Conservation (phyloP, 2,113 vertebrate species). For the Corythoichthys haematopterus region DNA sequence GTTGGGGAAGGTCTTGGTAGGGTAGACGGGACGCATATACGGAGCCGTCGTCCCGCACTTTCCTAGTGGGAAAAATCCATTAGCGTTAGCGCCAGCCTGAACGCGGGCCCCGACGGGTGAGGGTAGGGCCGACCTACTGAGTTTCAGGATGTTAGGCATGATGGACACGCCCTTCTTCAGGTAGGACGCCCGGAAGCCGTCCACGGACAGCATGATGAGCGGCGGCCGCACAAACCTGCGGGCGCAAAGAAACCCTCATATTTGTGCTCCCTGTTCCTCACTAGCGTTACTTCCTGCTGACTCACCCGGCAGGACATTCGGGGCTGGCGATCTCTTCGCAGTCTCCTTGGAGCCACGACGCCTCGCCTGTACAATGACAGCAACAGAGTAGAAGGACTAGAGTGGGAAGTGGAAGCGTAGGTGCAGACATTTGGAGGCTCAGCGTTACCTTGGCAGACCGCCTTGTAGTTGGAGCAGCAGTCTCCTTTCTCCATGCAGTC, state of each 20-base stretch:
- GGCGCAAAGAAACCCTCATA: not conserved
- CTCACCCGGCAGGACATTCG: constrained; percentile 92
- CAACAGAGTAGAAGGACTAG: not conserved
- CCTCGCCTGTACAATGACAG: constrained; percentile 67
- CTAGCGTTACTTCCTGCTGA: constrained; percentile 32
- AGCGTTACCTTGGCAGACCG: constrained; percentile 81
- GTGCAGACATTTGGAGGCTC: too few relatives aligned
- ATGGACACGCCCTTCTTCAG: constrained; percentile 88
- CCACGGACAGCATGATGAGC: constrained; percentile 93
- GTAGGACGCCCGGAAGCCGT: constrained; percentile 92
- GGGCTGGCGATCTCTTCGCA: constrained; percentile 86
- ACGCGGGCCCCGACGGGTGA: too few relatives aligned
- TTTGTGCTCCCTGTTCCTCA: too few relatives aligned
- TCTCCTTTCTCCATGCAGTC: constrained; percentile 88
- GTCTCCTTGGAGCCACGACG: constrained; percentile 83
- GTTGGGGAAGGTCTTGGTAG: constrained; percentile 95
- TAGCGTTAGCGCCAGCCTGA: not conserved
- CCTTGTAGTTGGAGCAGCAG: constrained; percentile 94
- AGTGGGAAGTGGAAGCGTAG: not conserved
- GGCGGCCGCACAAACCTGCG: constrained; percentile 86
- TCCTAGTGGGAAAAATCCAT: constrained; percentile 62
- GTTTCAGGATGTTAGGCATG: constrained; percentile 93
- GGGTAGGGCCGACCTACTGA: constrained; percentile 68
- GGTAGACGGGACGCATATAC: constrained; percentile 94
- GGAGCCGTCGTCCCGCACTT: constrained; percentile 88